Evolutionary conservation across 2,888 invertebrate genomes (phyloP), one percentile per base, ranked within the genome.

Genomic region (Anticlea derivata): DNA sequence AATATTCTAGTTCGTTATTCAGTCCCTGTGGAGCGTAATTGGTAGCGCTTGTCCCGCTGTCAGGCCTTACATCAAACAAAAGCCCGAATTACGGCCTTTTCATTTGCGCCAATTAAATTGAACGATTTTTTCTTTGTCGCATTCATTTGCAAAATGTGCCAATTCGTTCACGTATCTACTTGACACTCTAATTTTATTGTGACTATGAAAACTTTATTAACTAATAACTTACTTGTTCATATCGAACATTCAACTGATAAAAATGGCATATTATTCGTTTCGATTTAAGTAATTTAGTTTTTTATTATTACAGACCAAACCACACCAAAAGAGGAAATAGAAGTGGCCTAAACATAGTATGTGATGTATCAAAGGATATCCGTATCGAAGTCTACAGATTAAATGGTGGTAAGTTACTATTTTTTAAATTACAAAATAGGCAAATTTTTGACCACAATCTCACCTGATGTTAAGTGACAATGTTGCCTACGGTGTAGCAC

Each of bases 1-100:
- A 78, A 73, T 78, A 3, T 79, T 75, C 66, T 65, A 67, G 70
- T 78, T 75, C 76, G 71, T 80, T 80, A 77, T 76, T 75, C 72
- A 62, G 69, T 63, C 66, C 69, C 66, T 61, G 63, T 58, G 66
- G 67, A 65, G 59, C 68, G 66, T 78, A 81, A 81, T 82, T 77
- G 75, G 70, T 69, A 67, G 68, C 70, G 70, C 71, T 68, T 61
- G 65, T 66, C 61, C 59, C 64, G 53, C 63, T 61, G 61, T 61
- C 61, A 64, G 65, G 64, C 58, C 64, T 58, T 67, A 78, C 74
- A 75, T 79, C 76, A 80, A 80, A 79, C 72, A 72, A 68, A 62
- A 61, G 57, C 48, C 65, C 62, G 62, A 78, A 76, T 75, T 77
- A 73, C 68, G 61, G 57, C 66, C 70, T 73, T 78, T 78, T 80